Evolutionary conservation across 1,140 invertebrate genomes (phyloP).

Genomic region (Teleogryllus occipitalis): DNA sequence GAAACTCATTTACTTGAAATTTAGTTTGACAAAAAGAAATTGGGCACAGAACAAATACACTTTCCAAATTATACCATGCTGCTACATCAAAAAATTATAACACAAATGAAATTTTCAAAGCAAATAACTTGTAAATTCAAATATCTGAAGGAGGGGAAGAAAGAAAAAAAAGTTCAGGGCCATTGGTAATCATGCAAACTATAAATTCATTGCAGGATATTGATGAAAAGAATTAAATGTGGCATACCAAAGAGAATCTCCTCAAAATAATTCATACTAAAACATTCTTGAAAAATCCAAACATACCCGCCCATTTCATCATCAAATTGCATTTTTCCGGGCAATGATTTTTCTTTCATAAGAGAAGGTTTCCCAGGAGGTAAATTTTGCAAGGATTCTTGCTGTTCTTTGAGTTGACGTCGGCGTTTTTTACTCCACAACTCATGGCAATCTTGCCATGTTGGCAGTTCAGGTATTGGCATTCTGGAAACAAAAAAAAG

Average conservation of each 20-base stretch:
- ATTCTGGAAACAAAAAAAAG: slow-evolving; percentile 49
- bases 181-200: no score
- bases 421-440: slow-evolving; percentile 94
- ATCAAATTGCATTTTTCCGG: slow-evolving; percentile 36
- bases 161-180: no score
- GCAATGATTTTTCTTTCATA: slow-evolving; percentile 33
- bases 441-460: slow-evolving; percentile 98
- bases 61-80: no score
- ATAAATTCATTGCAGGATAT: no score
- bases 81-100: no score
- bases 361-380: slow-evolving; percentile 35
- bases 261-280: not conserved
- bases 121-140: no score
- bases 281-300: slow-evolving; percentile 18
- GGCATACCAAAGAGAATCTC: not conserved
- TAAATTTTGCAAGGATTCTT: slow-evolving; percentile 46
- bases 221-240: not conserved
- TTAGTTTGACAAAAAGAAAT: no score
- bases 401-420: slow-evolving; percentile 67
- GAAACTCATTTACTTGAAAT: no score
- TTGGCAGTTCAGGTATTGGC: slow-evolving; percentile 74
- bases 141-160: no score
- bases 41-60: no score
- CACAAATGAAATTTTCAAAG: no score
- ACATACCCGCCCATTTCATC: slow-evolving; percentile 50